A percentile compares a stretch with the other conserved stretches of the same genome.
These are phyloP conservation scores for Cydia pomonella DNA, from an alignment of 1,140 invertebrate species.

Conservation along the genomic window DNA sequence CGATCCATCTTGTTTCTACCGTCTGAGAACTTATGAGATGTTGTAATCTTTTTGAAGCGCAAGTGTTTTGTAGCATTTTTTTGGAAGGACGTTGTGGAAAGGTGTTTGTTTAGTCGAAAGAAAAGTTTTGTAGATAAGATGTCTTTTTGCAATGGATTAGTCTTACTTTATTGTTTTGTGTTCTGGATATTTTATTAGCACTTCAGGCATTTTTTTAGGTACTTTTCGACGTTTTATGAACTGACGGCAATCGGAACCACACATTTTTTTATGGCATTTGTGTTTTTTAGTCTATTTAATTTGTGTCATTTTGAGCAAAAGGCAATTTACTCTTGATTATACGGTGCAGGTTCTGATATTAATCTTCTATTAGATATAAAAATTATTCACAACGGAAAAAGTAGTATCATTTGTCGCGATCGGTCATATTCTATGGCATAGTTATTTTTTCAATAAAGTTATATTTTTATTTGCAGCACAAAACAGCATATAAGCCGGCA, in stretches of 20 bases:
- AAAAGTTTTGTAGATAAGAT: slow-evolving; percentile 3
- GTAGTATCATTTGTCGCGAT: no score
- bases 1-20: slow-evolving; percentile 16
- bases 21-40: slow-evolving; percentile 1
- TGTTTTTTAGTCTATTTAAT: no score
- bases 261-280: no score
- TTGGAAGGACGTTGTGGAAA: not conserved
- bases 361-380: no score
- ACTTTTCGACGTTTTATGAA: not conserved
- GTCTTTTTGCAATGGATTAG: not conserved
- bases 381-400: no score
- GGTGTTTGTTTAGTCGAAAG: not conserved
- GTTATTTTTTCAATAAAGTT: no score
- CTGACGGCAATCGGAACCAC: no score
- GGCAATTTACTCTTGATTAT: no score
- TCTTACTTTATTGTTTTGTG: not conserved
- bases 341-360: no score
- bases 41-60: slow-evolving; percentile 5
- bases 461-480: slow-evolving; percentile 13
- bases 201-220: not conserved
- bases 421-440: no score
- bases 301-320: no score
- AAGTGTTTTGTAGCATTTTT: slow-evolving; percentile 20
- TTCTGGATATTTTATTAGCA: no score
- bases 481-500: slow-evolving; percentile 50